A percentile compares a stretch with the other conserved stretches of the same genome.
phyloP scores from a whole-genome alignment of 2,888 invertebrate genomes.

The Rotaria socialis region DNA sequence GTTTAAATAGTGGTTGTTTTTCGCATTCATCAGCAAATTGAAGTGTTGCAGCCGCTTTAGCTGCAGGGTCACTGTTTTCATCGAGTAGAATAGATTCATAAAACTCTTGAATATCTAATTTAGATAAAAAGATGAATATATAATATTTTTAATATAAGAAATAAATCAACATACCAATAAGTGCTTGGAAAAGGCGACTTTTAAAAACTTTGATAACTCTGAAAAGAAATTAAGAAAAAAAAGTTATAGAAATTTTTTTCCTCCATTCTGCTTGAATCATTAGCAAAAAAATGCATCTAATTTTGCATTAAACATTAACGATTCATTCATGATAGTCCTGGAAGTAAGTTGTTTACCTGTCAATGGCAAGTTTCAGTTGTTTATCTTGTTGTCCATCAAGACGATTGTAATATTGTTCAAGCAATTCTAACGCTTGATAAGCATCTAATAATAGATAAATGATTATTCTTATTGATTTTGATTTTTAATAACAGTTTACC shows the following conservation, averaged over 20 bases:
- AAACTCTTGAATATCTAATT: slow-evolving; percentile 90
- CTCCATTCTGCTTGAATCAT: background rate
- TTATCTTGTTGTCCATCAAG: slow-evolving; percentile 87
- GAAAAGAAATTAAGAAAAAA: slow-evolving; percentile 50
- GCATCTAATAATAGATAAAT: slow-evolving; percentile 67
- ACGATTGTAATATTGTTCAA: slow-evolving; percentile 95
- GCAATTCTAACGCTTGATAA: slow-evolving; percentile 90
- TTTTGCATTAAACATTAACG: background rate
- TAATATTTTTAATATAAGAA: background rate
- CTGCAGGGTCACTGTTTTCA: slow-evolving; percentile 86
- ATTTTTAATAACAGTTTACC: background rate
- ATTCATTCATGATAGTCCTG: background rate
- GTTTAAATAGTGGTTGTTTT: background rate
- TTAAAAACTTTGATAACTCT: slow-evolving; percentile 95
- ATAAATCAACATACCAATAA: slow-evolving; percentile 73
- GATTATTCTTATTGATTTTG: background rate
- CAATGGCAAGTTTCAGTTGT: slow-evolving; percentile 88
- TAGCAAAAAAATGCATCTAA: background rate
- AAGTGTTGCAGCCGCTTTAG: slow-evolving; percentile 89
- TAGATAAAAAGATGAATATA: background rate
- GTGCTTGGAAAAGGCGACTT: slow-evolving; percentile 90
- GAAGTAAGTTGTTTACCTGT: slow-evolving; percentile 58
- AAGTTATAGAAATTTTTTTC: background rate
- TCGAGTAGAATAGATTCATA: slow-evolving; percentile 92
- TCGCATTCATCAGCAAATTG: slow-evolving; percentile 81